phyloP scores from a whole-genome alignment of 2,797 vertebrate species.

The Coranthus polyacanthus region DNA sequence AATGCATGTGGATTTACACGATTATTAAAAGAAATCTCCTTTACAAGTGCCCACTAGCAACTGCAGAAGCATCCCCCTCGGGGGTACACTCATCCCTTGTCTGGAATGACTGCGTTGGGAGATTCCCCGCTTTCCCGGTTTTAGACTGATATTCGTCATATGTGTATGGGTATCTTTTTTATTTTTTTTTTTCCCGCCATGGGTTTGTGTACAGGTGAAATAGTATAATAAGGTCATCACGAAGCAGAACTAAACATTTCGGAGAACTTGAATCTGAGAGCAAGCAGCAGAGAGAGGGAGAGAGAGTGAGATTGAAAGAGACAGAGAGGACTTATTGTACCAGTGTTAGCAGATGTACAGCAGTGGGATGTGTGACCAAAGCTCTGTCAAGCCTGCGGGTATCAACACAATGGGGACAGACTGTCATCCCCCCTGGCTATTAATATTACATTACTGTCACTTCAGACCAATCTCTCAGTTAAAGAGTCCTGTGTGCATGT shows the following conservation, averaged over 20 bases:
- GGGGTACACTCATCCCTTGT: too few relatives aligned
- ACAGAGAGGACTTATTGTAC: conserved; percentile 75
- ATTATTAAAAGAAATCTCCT: too few relatives aligned
- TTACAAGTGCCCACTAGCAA: too few relatives aligned
- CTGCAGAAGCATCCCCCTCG: too few relatives aligned
- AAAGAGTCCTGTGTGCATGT: conserved; percentile 55
- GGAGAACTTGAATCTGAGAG: conserved; percentile 19
- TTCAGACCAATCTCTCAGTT: conserved; percentile 81
- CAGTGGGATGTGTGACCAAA: conserved; percentile 82
- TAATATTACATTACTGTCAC: conserved; percentile 85
- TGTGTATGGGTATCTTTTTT: background rate
- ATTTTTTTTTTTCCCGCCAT: too few relatives aligned
- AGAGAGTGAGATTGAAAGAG: conserved; percentile 67
- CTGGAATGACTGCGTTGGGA: too few relatives aligned
- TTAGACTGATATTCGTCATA: too few relatives aligned
- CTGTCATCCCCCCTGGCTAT: conserved; percentile 81
- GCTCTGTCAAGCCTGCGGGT: conserved; percentile 81
- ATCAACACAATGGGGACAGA: conserved; percentile 78
- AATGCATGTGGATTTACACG: too few relatives aligned
- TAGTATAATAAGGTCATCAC: background rate
- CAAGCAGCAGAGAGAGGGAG: conserved; percentile 25
- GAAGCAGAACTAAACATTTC: background rate
- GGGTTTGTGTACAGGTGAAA: background rate
- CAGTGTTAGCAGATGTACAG: conserved; percentile 80
- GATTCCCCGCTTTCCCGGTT: too few relatives aligned